Base-by-base conservation (phyloP, 1,140 invertebrate genomes). In the Drosophila willistoni region DNA sequence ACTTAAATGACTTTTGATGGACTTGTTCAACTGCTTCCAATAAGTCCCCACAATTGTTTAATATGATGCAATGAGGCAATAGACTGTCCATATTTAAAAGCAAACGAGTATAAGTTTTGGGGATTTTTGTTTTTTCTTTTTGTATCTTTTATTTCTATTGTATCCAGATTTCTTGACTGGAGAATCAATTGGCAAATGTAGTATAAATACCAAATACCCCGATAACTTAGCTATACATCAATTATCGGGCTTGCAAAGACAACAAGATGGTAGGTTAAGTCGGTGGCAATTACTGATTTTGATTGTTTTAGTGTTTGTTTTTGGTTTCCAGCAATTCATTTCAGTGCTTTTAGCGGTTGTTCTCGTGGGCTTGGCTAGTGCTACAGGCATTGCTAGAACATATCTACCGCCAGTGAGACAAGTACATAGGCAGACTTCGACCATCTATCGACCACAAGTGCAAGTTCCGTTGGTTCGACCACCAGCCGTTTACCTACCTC, bases 151-250 rank as follows among this genome's bases (percentile, higher is more conserved):
- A 51, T 57, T 56, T 51, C 54, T 60, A 36, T 56, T 73, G 62
- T 44, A 22, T 71, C 44, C 57, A 61, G 44, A 22, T 51, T 51
- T 51, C 3, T 22, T 22, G 44, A 51, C 17, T 51, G 44, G 17
- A 17, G 44, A 13, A 47, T 14, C 17, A 51, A 4, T 10, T 51
- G 44, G 17, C 17, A 61, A 64, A 17, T 22, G 64, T 55, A 64
- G 51, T 83, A 83, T 83, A 83, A 83, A 83, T 83, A 83, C 59
- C 59, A 83, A 76, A 68, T 36, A 71, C 36, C 29, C 1, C n/a
- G 33, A 17, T 54, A 17, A 22, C 63, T 67, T 69, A 61, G 34
- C 61, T 61, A 65, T 72, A 83, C 73, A 72, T 79, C 68, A 68
- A 72, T 68, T 64, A 29, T 64, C 54, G 13, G 33, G 61, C 66